phyloP scores from a whole-genome alignment of 1,140 invertebrate genomes.

The Chelonus insularis region DNA sequence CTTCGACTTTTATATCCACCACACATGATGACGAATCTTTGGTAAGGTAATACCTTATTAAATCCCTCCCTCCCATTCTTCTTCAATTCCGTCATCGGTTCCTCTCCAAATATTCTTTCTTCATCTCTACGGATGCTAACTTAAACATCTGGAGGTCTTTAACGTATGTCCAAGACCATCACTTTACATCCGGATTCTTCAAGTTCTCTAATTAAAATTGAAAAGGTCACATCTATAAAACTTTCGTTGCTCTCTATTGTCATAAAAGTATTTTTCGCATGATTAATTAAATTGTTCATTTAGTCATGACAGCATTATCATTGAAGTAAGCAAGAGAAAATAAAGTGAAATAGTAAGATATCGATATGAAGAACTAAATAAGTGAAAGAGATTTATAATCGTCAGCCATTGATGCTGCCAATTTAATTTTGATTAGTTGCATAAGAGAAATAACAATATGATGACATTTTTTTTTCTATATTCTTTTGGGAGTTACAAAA shows the following conservation, averaged over 20 bases:
- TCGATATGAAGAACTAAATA: too few relatives aligned
- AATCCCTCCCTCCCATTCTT: constrained; percentile 14
- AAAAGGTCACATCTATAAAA: not conserved
- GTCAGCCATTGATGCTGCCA: constrained; percentile 1
- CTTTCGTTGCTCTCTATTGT: not conserved
- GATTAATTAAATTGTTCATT: not conserved
- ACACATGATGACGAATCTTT: constrained; percentile 13
- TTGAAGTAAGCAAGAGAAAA: not conserved
- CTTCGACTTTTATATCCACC: constrained; percentile 15
- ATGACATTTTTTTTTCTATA: constrained; percentile 8
- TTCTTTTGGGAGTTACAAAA: not conserved
- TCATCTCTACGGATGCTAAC: too few relatives aligned
- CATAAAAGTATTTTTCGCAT: not conserved
- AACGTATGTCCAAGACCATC: too few relatives aligned
- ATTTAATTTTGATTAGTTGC: not conserved
- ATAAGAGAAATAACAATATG: not conserved
- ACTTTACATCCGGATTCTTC: too few relatives aligned
- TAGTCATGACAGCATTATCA: too few relatives aligned
- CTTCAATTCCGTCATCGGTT: constrained; percentile 9
- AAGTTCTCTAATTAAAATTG: not conserved
- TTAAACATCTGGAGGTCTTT: too few relatives aligned
- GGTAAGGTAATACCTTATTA: constrained; percentile 22
- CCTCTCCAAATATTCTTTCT: constrained; percentile 2
- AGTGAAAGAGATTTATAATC: constrained; percentile 10
- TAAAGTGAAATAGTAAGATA: too few relatives aligned